Evolutionary conservation across 2,113 vertebrate genomes (phyloP), one percentile per base, ranked within the genome.

Genomic region (Nothocercus julius): DNA sequence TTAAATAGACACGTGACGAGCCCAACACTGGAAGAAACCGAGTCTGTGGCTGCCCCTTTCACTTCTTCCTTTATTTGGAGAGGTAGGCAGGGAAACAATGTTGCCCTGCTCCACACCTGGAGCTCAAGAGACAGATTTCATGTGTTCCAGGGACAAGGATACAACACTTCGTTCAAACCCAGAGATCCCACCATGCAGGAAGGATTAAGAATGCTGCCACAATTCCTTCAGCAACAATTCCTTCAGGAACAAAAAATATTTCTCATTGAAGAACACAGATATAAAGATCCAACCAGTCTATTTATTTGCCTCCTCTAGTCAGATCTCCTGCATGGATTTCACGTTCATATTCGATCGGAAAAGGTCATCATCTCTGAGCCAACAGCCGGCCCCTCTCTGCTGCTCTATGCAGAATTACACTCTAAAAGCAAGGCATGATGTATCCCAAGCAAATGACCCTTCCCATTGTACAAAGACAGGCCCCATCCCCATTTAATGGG

Each of bases 1-100:
- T 94, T 84, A 68, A 85, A 85, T 42, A 42, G 38, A 68, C 42
- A 68, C 6, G n/a, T 62, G 66, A 85, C 40, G 84, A 81, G 61
- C 45, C 51, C 80, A 63, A 66, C 73, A 59, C 40, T 56, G 80
- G 76, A 96, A 81, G 62, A 82, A 92, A 87, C 51, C 79, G 36
- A 49, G 47, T 34, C 25, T 62, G 27, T 68, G 61, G 83, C 61
- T 75, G 38, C 32, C 25, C 61, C 28, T 75, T 91, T 59, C 82
- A 47, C 72, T 85, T 92, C 74, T 74, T 84, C 27, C 45, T 83
- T 85, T 36, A 36, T 56, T 74, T 78, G 42, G n/a, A 54, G 11
- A 6, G 4, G 20, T 13, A 76, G 22, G n/a, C 38, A 83, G 21
- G 75, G 36, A 78, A 92, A 12, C 7, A 7, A 83, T 56, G 38